Evolutionary conservation across 2,888 invertebrate genomes (phyloP), one percentile per base, ranked within the genome.

Genomic region (Himalopsyche anomala): DNA sequence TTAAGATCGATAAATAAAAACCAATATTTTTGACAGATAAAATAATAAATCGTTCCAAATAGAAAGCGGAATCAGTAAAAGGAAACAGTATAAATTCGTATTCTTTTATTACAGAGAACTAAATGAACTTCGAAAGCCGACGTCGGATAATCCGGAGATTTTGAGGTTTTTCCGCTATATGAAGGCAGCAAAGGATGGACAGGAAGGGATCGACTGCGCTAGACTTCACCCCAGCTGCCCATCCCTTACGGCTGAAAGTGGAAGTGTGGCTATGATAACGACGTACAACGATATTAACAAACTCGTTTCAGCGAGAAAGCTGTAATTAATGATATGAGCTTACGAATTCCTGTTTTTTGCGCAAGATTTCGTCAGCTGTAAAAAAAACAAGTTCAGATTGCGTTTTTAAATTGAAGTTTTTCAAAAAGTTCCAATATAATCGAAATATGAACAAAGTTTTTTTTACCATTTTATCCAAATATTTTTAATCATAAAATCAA

Each of bases 251-350:
- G 93, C 95, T 42, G 94, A 94, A 89, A 95, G 95, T 80, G 94
- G 94, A 82, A 95, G 94, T 91, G 97, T 97, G 87, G 97, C 97
- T 19, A 97, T 97, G 96, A 94, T 97, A 82, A 96, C 96, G 45
- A 97, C 97, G 0, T 97, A 95, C 91, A 96, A 97, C 89, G 97
- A 97, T 89, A 97, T 97, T 89, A 97, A 97, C 90, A 97, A 97
- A 92, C 94, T 97, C 88, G 97, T 97, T 0, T 95, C 96, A 87
- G 97, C 97, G 9, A 94, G 97, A 89, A 96, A 96, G 90, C 89
- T 96, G 6, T 91, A 91, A 62, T 15, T 51, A 51, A 51, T 4
- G 15, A 3, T 15, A 12, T 51, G 51, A 51, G 8, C 12, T 4
- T 51, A 2, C 28, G 28, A 28, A 28, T 15, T 15, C 2, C 4